Conservation (phyloP, 2,888 invertebrate genomes). For the Parelbella ahira region DNA sequence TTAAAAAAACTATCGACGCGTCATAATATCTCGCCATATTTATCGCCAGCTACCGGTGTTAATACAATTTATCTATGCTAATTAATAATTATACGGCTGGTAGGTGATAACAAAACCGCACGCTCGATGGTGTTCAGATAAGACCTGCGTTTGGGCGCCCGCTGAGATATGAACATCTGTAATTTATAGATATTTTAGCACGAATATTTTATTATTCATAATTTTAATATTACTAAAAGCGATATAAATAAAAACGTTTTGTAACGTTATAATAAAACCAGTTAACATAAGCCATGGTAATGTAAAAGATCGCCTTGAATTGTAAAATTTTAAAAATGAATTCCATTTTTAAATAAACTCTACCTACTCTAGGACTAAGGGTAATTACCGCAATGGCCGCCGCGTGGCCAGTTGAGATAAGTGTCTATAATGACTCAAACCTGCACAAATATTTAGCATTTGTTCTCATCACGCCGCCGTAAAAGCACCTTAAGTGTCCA, state of each 20-base stretch:
- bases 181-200: not conserved
- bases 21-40: conserved; percentile 1
- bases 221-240: too few relatives aligned
- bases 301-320: too few relatives aligned
- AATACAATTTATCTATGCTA: conserved; percentile 2
- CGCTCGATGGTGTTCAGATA: conserved; percentile 8
- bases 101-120: conserved; percentile 1
- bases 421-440: conserved; percentile 16
- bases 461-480: conserved; percentile 18
- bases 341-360: too few relatives aligned
- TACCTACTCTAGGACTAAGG: too few relatives aligned
- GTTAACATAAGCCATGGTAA: too few relatives aligned
- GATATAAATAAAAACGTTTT: too few relatives aligned
- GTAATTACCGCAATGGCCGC: too few relatives aligned
- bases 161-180: conserved; percentile 1
- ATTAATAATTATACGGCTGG: conserved; percentile 4
- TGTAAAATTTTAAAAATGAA: too few relatives aligned
- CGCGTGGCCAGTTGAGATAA: conserved; percentile 9
- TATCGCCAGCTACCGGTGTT: conserved; percentile 4
- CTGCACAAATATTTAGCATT: conserved; percentile 23
- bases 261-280: too few relatives aligned
- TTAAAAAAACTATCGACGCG: too few relatives aligned
- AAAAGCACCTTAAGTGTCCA: conserved; percentile 26
- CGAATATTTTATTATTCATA: too few relatives aligned
- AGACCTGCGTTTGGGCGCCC: not conserved